phyloP scores from a whole-genome alignment of 2,113 vertebrate species.

The Chascanopsetta lugubris region DNA sequence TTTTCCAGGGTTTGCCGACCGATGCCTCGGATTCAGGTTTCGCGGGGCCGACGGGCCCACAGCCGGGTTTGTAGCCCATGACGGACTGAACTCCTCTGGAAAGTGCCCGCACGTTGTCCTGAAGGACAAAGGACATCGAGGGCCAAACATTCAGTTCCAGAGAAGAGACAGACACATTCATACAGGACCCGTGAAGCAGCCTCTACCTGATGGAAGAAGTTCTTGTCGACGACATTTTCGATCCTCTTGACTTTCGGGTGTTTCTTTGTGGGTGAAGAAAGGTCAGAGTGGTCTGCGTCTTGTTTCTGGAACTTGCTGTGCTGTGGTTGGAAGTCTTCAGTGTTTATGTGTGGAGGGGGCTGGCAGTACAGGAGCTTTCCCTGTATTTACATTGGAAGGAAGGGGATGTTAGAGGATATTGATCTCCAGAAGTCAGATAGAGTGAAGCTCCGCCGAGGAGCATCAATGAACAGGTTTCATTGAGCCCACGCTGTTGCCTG shows the following conservation, averaged over 20 bases:
- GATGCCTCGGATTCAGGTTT: conserved; percentile 41
- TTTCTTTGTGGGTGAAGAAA: conserved; percentile 41
- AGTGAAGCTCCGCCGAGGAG: too few relatives aligned
- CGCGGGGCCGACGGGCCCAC: conserved; percentile 61
- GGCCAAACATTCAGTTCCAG: background rate
- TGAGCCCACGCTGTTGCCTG: too few relatives aligned
- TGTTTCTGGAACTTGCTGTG: conserved; percentile 70
- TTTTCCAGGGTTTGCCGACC: conserved; percentile 94
- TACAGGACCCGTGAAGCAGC: background rate
- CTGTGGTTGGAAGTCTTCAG: conserved; percentile 87
- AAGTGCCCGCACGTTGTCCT: conserved; percentile 93
- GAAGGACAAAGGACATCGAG: conserved; percentile 33
- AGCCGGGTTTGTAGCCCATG: conserved; percentile 89
- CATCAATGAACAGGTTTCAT: too few relatives aligned
- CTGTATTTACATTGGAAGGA: conserved; percentile 71
- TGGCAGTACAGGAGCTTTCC: conserved; percentile 95
- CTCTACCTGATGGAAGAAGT: conserved; percentile 93
- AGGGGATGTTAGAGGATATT: background rate
- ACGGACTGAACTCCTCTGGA: conserved; percentile 88
- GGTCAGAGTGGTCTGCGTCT: background rate
- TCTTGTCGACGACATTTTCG: conserved; percentile 92
- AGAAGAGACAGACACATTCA: background rate
- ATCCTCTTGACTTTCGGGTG: conserved; percentile 84
- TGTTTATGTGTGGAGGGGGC: conserved; percentile 85
- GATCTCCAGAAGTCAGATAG: too few relatives aligned